Evolutionary conservation across 1,140 invertebrate genomes (phyloP).

Genomic region (Eupristina koningsbergeri): DNA sequence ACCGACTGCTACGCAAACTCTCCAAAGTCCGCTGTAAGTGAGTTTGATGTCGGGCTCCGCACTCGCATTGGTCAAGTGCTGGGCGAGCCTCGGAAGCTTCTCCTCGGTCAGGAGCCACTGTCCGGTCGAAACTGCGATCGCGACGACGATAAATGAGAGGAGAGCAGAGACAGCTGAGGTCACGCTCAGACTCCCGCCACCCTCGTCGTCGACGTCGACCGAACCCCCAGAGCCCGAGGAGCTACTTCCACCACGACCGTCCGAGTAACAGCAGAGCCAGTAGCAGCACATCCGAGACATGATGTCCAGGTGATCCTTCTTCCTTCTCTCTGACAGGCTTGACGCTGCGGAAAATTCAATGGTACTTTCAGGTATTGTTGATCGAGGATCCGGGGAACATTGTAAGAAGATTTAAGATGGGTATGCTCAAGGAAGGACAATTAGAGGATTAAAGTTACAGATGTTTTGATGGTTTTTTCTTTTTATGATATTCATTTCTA

Average conservation of each 20-base stretch:
- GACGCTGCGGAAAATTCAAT: not conserved
- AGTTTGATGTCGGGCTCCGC: constrained; percentile 66
- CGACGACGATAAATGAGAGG: constrained; percentile 74
- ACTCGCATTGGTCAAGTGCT: constrained; percentile 5
- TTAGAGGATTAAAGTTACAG: not conserved
- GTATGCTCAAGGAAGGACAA: not conserved
- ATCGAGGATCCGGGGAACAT: not conserved
- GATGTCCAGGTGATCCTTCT: constrained; percentile 51
- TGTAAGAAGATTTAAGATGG: not conserved
- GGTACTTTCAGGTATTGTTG: not conserved
- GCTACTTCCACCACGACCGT: not conserved
- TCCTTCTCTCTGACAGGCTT: not conserved
- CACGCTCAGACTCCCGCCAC: constrained; percentile 59
- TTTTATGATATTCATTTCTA: too few relatives aligned
- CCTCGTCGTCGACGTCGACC: not conserved
- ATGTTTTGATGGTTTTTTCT: too few relatives aligned
- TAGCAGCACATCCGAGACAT: constrained; percentile 68
- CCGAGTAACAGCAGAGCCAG: constrained; percentile 58
- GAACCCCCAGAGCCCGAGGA: constrained; percentile 1
- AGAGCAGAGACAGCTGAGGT: constrained; percentile 71
- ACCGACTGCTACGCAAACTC: constrained; percentile 68
- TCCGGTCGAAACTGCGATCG: constrained; percentile 75
- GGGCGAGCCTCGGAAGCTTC: constrained; percentile 67
- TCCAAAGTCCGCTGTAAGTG: constrained; percentile 70
- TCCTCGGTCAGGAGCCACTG: constrained; percentile 77